Evolutionary conservation across 2,888 invertebrate genomes (phyloP).

Genomic region (Linnaemya tessellans): DNA sequence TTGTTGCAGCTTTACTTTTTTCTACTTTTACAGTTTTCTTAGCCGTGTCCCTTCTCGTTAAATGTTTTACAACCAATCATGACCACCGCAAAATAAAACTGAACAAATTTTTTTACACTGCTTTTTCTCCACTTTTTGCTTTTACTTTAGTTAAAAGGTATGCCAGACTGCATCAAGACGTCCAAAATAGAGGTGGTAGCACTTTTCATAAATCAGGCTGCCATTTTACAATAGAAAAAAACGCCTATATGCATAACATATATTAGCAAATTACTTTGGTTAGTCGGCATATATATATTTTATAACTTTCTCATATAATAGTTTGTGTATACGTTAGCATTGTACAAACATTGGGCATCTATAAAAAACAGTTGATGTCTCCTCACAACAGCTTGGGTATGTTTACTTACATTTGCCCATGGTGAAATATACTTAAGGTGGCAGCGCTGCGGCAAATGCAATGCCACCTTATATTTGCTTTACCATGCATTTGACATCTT

Average conservation of each 20-base stretch:
- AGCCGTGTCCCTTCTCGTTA: not conserved
- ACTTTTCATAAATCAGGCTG: not conserved
- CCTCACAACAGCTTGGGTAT: too few species aligned
- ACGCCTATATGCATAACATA: not conserved
- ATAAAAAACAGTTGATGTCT: too few species aligned
- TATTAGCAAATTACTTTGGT: too few species aligned
- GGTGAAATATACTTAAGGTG: not conserved
- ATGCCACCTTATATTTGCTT: too few species aligned
- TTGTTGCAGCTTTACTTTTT: constrained; percentile 38
- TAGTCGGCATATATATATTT: too few species aligned
- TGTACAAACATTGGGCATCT: too few species aligned
- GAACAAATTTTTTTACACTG: constrained; percentile 45
- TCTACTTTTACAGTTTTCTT: constrained; percentile 4
- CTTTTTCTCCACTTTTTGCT: constrained; percentile 25
- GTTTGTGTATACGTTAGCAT: too few species aligned
- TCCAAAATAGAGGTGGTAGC: not conserved
- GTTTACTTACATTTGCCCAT: too few species aligned
- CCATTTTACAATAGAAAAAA: not conserved
- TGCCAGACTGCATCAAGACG: constrained; percentile 7
- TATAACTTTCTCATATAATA: too few species aligned
- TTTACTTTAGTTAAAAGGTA: constrained; percentile 6
- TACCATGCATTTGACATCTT: not conserved
- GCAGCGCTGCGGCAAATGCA: too few species aligned
- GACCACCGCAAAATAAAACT: constrained; percentile 69
- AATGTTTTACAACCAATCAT: constrained; percentile 58